These are phyloP conservation scores for Drosophila barbarae DNA, from an alignment of 2,888 invertebrate species.

Conservation along the genomic window DNA sequence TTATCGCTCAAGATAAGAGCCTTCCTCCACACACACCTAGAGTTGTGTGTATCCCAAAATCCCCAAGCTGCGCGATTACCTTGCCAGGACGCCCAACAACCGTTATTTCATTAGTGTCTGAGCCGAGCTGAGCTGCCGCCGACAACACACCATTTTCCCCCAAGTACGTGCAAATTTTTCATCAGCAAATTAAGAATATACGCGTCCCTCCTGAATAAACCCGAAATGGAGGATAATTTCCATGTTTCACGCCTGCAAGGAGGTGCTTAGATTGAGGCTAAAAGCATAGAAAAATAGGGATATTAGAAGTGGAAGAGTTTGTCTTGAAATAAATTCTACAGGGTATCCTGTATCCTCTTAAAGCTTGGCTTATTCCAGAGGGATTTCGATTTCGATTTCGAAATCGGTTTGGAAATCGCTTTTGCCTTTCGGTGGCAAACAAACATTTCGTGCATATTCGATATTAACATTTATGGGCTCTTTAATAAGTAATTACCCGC, in stretches of 20 bases:
- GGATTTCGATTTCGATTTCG: too few relatives aligned
- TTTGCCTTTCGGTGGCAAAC: constrained; percentile 17
- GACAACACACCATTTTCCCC: constrained; percentile 55
- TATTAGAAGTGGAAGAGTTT: too few relatives aligned
- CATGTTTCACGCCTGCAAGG: constrained; percentile 5
- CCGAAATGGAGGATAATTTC: constrained; percentile 59
- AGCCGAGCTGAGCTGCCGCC: constrained; percentile 26
- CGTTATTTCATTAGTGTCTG: constrained; percentile 71
- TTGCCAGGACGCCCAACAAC: constrained; percentile 2
- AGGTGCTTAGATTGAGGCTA: background rate
- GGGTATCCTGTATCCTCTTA: too few relatives aligned
- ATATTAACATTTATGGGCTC: constrained; percentile 70
- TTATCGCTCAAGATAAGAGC: constrained; percentile 78
- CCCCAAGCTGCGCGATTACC: constrained; percentile 18
- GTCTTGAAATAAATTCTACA: too few relatives aligned
- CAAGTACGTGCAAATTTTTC: constrained; percentile 70
- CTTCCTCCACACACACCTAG: background rate
- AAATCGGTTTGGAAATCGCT: background rate
- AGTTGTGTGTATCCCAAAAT: background rate
- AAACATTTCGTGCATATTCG: constrained; percentile 37
- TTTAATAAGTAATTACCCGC: constrained; percentile 65
- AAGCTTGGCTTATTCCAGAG: background rate
- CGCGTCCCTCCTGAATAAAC: constrained; percentile 45
- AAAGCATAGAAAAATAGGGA: background rate
- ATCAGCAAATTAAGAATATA: constrained; percentile 61